A percentile compares a stretch with the other conserved stretches of the same genome.
phyloP scores from a whole-genome alignment of 2,888 invertebrate genomes.

The Anaspis maculata region DNA sequence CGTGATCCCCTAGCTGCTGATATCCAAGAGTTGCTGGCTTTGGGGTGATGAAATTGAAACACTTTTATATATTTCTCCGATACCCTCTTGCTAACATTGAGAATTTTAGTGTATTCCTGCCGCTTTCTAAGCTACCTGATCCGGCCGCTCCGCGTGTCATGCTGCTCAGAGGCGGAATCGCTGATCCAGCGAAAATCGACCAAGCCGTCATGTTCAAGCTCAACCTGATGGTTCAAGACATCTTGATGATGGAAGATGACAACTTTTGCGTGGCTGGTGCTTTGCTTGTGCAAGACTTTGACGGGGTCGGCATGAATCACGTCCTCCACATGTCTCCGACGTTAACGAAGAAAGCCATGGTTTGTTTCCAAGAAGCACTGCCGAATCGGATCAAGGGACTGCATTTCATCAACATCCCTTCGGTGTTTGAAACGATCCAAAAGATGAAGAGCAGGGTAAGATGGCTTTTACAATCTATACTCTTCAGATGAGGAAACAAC shows the following conservation, averaged over 20 bases:
- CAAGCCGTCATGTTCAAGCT: constrained; percentile 40
- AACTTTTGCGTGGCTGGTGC: constrained; percentile 47
- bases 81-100: too few species aligned
- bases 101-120: constrained; percentile 14
- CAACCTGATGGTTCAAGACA: constrained; percentile 49
- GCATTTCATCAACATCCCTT: constrained; percentile 52
- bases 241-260: constrained; percentile 54
- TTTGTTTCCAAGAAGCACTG: constrained; percentile 48
- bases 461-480: too few species aligned
- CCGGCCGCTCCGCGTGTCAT: constrained; percentile 31
- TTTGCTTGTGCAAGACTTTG: constrained; percentile 50
- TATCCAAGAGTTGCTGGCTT: constrained; percentile 15
- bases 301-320: constrained; percentile 47
- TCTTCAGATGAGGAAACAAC: too few species aligned
- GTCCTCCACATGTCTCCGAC: constrained; percentile 45
- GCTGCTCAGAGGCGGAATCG: constrained; percentile 30
- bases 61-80: too few species aligned
- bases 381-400: constrained; percentile 52
- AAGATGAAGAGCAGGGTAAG: constrained; percentile 53
- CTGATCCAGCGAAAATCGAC: constrained; percentile 22
- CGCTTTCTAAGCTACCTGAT: constrained; percentile 16
- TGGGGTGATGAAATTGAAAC: constrained; percentile 12
- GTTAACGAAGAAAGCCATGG: constrained; percentile 47
- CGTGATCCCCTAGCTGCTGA: constrained; percentile 35
- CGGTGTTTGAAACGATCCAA: constrained; percentile 51